Evolutionary conservation across 2,797 vertebrate species (phyloP).

Genomic region (Gallinago solitaria): DNA sequence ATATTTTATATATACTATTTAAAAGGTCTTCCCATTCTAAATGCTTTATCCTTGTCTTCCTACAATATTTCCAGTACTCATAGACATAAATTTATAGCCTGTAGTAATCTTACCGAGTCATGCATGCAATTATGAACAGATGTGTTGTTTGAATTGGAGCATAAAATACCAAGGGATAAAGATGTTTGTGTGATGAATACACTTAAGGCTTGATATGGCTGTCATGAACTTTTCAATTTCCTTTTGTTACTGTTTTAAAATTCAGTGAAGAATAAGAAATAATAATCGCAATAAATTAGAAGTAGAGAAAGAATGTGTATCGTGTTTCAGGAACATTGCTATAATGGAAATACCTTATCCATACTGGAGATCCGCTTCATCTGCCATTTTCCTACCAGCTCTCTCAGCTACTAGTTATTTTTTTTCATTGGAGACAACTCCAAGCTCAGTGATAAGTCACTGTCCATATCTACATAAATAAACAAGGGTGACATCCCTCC

Average conservation of each 20-base stretch:
- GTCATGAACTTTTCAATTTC: neutral
- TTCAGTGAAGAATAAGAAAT: conserved; percentile 5
- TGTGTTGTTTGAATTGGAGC: conserved; percentile 46
- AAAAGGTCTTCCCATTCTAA: neutral
- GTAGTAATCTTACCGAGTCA: conserved; percentile 22
- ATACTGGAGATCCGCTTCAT: neutral
- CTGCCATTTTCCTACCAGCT: neutral
- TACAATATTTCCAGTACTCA: neutral
- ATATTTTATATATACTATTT: neutral
- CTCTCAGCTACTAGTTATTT: neutral
- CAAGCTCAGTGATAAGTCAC: neutral
- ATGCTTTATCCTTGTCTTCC: neutral
- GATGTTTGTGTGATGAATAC: conserved; percentile 31
- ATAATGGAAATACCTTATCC: neutral
- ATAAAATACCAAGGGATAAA: conserved; percentile 43
- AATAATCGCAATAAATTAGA: neutral
- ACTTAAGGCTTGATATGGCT: conserved; percentile 16
- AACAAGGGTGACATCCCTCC: neutral
- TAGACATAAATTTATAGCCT: conserved; percentile 5
- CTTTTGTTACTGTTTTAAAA: conserved; percentile 4
- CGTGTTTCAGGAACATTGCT: neutral
- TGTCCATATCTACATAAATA: neutral
- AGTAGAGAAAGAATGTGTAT: neutral
- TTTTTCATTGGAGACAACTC: neutral
- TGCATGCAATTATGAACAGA: conserved; percentile 39